Evolutionary conservation across 2,797 vertebrate species (phyloP), one percentile per base, ranked within the genome.

Genomic region (Chelidonichthys spinosus): DNA sequence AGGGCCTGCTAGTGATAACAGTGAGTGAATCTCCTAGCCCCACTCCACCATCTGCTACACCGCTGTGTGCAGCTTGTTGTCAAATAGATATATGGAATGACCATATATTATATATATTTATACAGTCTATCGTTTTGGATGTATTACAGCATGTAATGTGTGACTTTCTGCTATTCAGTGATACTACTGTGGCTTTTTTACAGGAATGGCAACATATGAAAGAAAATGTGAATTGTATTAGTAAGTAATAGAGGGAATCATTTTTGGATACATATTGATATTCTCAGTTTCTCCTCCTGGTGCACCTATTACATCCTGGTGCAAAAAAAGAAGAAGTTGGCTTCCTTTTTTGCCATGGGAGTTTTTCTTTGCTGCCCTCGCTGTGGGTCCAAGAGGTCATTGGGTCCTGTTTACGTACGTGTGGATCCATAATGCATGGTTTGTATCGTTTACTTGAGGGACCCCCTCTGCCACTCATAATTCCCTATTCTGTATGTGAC

Each of bases 391-490:
- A 52, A 84, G 71, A 87, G 91, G 92, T 93, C 90, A 91, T 4
- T 32, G 65, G 86, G 84, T 92, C 79, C 72, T 87, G 79, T 92
- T 94, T 92, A 92, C 90, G 64, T 87, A 85, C 83, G 88, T 89
- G 88, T 67, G 63, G 68, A 90, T 89, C 81, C 91, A 93, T 91
- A 92, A 91, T 92, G 89, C 83, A 89, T 90, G 81, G 74, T 65
- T 77, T 72, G 75, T 86, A 82, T 67, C 71, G 63, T 93, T 90
- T 91, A 90, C 92, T 88, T 86, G 59, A 78, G 89, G 88, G 90
- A 91, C 74, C 89, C 75, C 79, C 78, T 68, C 32, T 80, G 83
- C 79, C 74, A 81, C 89, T 82, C 76, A 81, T 74, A 63, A 69
- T 82, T 83, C 50, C 46, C 58, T 55, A 15, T 68, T 74, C 60